Evolutionary conservation across 2,888 invertebrate species (phyloP), one percentile per base, ranked within the genome.

Genomic region (Keiferia lycopersicella): DNA sequence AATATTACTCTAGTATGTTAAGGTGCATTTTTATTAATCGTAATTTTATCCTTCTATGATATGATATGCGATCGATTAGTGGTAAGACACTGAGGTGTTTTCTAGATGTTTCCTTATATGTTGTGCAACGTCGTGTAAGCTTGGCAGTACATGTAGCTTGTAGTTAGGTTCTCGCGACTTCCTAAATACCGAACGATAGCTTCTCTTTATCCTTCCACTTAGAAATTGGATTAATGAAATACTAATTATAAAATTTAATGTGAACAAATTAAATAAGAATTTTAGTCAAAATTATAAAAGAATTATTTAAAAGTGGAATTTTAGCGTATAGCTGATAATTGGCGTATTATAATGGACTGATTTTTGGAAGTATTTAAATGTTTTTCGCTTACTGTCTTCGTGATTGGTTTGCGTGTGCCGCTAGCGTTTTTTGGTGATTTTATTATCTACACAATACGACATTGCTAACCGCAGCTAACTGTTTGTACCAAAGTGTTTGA

Each of bases 401-500:
- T 81, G 82, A 77, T 88, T 82, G 74, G 80, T 85, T 87, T 80
- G 84, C 83, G 80, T 85, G 87, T 80, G 84, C 83, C 71, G 86
- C 83, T 83, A 51, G 75, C 72, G 75, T 74, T 74, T n/a, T 78
- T 75, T 75, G 72, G 77, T 81, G 74, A 71, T 79, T 74, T 74
- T 74, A 73, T 78, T 75, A 76, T 73, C n/a, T n/a, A n/a, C n/a
- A 82, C 80, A 78, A 80, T 79, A 79, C 74, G 74, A 82, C 78
- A 81, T 80, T 79, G 86, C 86, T 84, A 79, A 83, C 81, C 81
- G 83, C 88, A 85, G 84, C 85, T 86, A 88, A 89, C 86, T 83
- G 83, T 89, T 87, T 91, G 91, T 92, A 92, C 92, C 92, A 92
- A 92, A 92, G 92, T 91, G 90, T 91, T 92, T 89, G 89, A 90